Base-by-base conservation (phyloP, 2,888 invertebrate genomes). In the Ctenicera cuprea region DNA sequence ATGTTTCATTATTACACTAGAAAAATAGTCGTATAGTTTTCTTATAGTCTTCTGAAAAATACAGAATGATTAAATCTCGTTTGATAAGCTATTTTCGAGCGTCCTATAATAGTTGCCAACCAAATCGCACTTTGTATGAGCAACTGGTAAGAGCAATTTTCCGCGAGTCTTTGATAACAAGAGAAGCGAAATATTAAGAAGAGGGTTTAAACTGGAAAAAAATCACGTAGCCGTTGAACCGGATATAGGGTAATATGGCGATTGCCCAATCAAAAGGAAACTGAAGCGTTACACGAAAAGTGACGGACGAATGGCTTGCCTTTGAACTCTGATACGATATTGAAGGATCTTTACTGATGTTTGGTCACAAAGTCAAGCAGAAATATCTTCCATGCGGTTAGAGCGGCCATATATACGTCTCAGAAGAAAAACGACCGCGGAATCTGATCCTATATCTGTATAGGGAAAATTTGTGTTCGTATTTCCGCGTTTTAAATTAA, bases 241-340 rank as follows among this genome's bases (percentile, higher is more conserved):
- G 48, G 61, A 68, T 57, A 61, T 68, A 66, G 68, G 62, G 57
- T 67, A 67, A 71, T 71, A 75, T 64, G 59, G 67, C 71, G 71
- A 75, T 71, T 75, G 71, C 59, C 62, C 68, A 75, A 72, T 73
- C 72, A 69, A 69, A 72, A 75, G 68, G 74, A 62, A 71, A 74
- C 70, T 61, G 59, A 54, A 71, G 67, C 66, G 62, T 66, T 69
- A 59, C 48, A 63, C 20, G 69, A 48, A 61, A 75, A 71, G 72
- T 69, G 72, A 69, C 57, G 69, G 69, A 65, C 72, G 69, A 75
- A 72, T 66, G 38, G 52, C 54, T 72, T 45, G 18, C 57, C 75
- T 75, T 75, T 75, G 75, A 75, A 69, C 61, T 75, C 65, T 68
- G 72, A 75, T 75, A 61, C 72, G 68, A 72, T 72, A 75, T 73